phyloP scores from a whole-genome alignment of 1,140 invertebrate genomes.

The Calephelis virginiensis region DNA sequence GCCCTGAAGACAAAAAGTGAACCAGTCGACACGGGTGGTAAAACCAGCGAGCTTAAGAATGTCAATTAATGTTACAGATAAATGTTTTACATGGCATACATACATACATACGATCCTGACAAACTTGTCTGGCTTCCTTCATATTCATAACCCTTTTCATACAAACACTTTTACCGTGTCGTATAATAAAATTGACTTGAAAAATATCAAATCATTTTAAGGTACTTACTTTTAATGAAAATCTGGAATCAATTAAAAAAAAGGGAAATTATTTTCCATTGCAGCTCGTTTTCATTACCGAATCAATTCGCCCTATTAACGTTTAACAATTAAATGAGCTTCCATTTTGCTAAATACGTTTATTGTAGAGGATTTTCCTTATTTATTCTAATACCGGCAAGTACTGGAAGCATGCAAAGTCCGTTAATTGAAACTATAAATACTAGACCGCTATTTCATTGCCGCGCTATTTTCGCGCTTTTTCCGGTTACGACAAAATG shows the following conservation, averaged over 20 bases:
- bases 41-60: no score
- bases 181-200: no score
- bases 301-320: constrained; percentile 7
- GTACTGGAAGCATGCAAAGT: constrained; percentile 49
- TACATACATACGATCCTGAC: no score
- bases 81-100: no score
- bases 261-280: not conserved
- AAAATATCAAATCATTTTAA: no score
- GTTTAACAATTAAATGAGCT: constrained; percentile 12
- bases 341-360: constrained; percentile 9
- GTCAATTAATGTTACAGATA: no score
- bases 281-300: not conserved
- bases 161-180: no score
- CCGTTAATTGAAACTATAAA: constrained; percentile 72
- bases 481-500: constrained; percentile 43
- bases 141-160: no score
- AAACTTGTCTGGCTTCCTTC: no score
- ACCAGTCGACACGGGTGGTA: no score
- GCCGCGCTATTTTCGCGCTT: constrained; percentile 48
- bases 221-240: no score
- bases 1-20: no score
- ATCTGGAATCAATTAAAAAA: not conserved
- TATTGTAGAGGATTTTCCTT: constrained; percentile 38
- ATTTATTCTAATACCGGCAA: constrained; percentile 46
- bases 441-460: constrained; percentile 55